These are phyloP conservation scores for Apantesis nais DNA, from an alignment of 2,888 invertebrate genomes.

Conservation along the genomic window DNA sequence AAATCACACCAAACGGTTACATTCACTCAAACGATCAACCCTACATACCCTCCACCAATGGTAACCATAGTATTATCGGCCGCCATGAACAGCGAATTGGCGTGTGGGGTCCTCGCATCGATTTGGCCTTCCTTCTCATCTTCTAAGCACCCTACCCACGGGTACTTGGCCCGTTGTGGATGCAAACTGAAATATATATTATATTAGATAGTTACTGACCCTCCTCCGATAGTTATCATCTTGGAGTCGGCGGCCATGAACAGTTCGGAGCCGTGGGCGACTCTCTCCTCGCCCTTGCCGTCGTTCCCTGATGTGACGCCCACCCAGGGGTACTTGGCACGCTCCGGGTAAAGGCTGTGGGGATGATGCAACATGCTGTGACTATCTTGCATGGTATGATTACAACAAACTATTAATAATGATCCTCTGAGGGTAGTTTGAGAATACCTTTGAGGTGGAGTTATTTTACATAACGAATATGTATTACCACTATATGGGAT, in stretches of 20 bases:
- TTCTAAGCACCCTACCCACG: conserved; percentile 95
- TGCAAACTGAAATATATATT: conserved; percentile 81
- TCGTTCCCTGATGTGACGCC: conserved; percentile 83
- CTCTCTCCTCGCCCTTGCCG: conserved; percentile 85
- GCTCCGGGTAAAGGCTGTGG: conserved; percentile 91
- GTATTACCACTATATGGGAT: neutral
- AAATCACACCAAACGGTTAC: conserved; percentile 16
- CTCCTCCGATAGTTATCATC: conserved; percentile 98
- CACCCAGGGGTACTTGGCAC: conserved; percentile 97
- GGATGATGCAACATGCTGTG: conserved; percentile 50
- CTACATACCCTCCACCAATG: conserved; percentile 96
- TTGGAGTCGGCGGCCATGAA: conserved; percentile 98
- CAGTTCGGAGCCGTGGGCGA: conserved; percentile 94
- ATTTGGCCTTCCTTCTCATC: conserved; percentile 78
- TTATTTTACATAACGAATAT: conserved; percentile 5
- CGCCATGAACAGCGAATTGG: conserved; percentile 96
- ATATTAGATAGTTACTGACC: conserved; percentile 86
- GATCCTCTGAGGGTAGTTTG: conserved; percentile 12
- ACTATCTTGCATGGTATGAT: conserved; percentile 27
- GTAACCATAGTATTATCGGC: conserved; percentile 97
- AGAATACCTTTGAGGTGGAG: conserved; percentile 9
- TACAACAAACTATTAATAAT: conserved; percentile 8
- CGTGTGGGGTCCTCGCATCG: conserved; percentile 83
- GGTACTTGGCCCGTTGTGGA: conserved; percentile 94
- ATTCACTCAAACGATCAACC: conserved; percentile 21